These are phyloP conservation scores for Myotis myotis DNA, from an alignment of 2,797 vertebrate genomes.

Conservation along the genomic window DNA sequence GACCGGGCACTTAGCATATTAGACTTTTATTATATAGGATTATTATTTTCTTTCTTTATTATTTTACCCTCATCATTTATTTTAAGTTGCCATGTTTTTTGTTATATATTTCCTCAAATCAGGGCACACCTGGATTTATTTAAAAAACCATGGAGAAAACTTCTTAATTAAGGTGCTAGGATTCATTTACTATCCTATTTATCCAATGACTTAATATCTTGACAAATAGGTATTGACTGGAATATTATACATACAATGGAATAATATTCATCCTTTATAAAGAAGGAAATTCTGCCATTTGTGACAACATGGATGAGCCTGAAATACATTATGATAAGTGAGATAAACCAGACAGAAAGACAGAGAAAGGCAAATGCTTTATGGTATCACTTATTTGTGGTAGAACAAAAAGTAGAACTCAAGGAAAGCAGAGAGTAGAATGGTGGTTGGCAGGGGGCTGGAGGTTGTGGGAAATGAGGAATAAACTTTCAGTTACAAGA, in stretches of 20 bases:
- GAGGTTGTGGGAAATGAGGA: background rate
- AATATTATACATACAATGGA: background rate
- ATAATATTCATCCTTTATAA: background rate
- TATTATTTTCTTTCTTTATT: too few relatives aligned
- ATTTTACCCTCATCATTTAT: constrained; percentile 15
- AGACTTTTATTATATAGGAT: too few relatives aligned
- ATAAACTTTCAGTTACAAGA: background rate
- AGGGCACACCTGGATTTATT: background rate
- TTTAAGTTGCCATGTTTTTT: background rate
- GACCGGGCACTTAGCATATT: too few relatives aligned
- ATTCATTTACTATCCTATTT: background rate
- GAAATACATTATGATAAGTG: background rate
- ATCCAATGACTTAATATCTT: background rate
- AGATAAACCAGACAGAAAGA: background rate
- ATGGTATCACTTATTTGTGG: background rate
- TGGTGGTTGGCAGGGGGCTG: background rate
- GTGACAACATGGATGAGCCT: background rate
- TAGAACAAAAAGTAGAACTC: background rate
- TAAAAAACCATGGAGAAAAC: background rate
- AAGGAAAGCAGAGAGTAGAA: background rate
- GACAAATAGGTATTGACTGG: background rate
- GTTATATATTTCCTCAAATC: background rate
- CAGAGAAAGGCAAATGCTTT: background rate
- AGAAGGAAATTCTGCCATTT: background rate
- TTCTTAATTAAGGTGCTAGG: background rate